Evolutionary conservation across 2,113 vertebrate genomes (phyloP), one percentile per base, ranked within the genome.

Genomic region (Myrmecophaga tridactyla): DNA sequence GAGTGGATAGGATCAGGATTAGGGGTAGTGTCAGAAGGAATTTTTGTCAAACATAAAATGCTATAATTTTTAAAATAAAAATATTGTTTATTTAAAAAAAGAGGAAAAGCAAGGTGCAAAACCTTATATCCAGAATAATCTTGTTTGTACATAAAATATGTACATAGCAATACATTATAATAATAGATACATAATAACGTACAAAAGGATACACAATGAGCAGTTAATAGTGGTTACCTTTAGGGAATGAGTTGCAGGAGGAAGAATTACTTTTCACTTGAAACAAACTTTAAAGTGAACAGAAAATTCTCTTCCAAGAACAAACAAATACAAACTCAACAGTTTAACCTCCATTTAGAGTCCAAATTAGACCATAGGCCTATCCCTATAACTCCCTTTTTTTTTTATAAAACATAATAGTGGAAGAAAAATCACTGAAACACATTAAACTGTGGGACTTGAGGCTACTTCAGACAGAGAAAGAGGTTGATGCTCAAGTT

Each of bases 241-340:
- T 77, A 20, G 60, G 76, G 36, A 73, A 39, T 60, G 43, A 48
- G 73, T 25, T 63, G 36, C 17, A 20, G 20, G 31, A 56, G 12
- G 36, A 31, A 56, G n/a, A 87, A 75, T 51, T 87, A 81, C 20
- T 92, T 92, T 88, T 88, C 51, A 82, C 39, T 21, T 67, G 43
- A 92, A 88, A 95, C 48, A 76, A 58, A 83, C 39, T 86, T 73
- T 78, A 75, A 65, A 36, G 36, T 80, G 31, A 86, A 84, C 1
- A 65, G 67, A 81, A 87, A 82, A 92, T 82, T 90, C 31, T 75
- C 80, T 70, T 67, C 78, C 34, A 89, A 78, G 31, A 91, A 72
- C 36, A 92, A 91, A 72, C 36, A 92, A 94, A 92, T 48, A 77
- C 41, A 27, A 90, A 76, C 86, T 23, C 43, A 92, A 70, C 53